phyloP scores from a whole-genome alignment of 1,140 invertebrate genomes.

The Trichogramma pretiosum region DNA sequence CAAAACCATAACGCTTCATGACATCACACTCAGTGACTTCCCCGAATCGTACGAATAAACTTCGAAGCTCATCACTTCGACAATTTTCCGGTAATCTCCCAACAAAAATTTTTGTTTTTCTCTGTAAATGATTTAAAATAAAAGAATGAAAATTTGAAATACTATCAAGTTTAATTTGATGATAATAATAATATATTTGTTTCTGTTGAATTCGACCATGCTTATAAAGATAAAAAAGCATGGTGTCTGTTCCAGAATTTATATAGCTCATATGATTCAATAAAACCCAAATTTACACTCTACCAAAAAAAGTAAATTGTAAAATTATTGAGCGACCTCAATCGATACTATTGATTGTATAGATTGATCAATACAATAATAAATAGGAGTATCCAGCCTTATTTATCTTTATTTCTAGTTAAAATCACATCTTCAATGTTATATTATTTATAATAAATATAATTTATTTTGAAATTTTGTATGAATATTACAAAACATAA shows the following conservation, averaged over 20 bases:
- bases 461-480: too few species aligned
- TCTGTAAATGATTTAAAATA: conserved; percentile 24
- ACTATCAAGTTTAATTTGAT: too few species aligned
- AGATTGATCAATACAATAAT: too few species aligned
- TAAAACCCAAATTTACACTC: conserved; percentile 22
- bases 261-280: conserved; percentile 31
- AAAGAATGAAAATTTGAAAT: neutral
- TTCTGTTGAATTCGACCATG: conserved; percentile 14
- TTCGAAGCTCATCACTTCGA: conserved; percentile 39
- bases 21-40: conserved; percentile 45
- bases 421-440: too few species aligned
- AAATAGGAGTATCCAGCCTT: too few species aligned
- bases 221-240: conserved; percentile 20
- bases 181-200: too few species aligned
- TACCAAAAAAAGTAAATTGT: conserved; percentile 23
- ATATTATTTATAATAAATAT: too few species aligned
- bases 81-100: conserved; percentile 44
- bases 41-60: conserved; percentile 41
- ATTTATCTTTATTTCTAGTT: conserved; percentile 6
- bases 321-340: conserved; percentile 5
- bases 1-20: conserved; percentile 44
- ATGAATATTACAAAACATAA: too few species aligned
- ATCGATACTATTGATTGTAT: too few species aligned
- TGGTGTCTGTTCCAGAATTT: conserved; percentile 42
- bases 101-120: conserved; percentile 46